Evolutionary conservation across 1,140 invertebrate genomes (phyloP).

Genomic region (Trichogramma pretiosum): DNA sequence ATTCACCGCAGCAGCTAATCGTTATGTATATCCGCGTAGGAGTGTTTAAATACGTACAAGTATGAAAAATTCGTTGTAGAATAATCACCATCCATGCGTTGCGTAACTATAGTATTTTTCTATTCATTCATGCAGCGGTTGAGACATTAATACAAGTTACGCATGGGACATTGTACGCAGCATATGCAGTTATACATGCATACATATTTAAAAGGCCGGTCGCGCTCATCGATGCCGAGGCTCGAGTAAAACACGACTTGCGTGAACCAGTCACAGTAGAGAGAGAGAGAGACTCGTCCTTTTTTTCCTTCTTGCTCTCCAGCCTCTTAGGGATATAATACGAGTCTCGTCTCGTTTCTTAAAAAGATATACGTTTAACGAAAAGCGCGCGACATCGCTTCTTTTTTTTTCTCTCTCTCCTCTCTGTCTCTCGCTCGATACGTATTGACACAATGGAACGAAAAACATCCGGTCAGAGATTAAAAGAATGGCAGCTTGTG

Average conservation of each 20-base stretch:
- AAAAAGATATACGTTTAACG: no score
- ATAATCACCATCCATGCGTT: no score
- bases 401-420: background rate
- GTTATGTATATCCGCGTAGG: no score
- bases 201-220: slow-evolving; percentile 12
- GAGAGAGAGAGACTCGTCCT: background rate
- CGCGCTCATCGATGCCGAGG: slow-evolving; percentile 12
- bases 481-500: no score
- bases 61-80: no score
- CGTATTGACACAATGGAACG: background rate
- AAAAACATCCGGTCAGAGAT: slow-evolving; percentile 12
- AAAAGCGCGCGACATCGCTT: background rate
- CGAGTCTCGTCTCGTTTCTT: slow-evolving; percentile 7
- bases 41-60: no score
- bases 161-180: no score
- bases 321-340: slow-evolving; percentile 4
- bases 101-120: no score
- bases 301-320: background rate
- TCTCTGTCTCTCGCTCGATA: background rate
- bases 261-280: no score
- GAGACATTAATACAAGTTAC: no score
- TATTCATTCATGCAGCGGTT: no score
- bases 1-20: no score
- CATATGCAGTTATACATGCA: slow-evolving; percentile 20
- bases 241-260: slow-evolving; percentile 1